These are phyloP conservation scores for Marisa cornuarietis DNA, from an alignment of 1,140 invertebrate species.

Conservation along the genomic window DNA sequence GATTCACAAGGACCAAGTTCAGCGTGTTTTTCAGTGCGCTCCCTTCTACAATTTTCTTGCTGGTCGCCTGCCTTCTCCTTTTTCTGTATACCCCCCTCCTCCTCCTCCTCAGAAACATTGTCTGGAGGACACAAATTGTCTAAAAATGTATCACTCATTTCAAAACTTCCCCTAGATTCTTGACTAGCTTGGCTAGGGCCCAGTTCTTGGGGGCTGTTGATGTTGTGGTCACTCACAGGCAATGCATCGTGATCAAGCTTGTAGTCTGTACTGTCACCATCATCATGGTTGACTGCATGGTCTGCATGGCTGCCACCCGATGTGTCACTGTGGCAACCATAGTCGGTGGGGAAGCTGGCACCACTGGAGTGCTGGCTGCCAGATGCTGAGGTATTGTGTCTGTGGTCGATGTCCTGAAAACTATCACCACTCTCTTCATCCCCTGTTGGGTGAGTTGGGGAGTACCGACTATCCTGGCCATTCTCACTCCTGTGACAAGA, in stretches of 20 bases:
- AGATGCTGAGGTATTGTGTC: not conserved
- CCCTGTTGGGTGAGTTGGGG: conserved; percentile 18
- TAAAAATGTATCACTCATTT: too few species aligned
- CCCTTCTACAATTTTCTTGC: not conserved
- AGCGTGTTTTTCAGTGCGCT: not conserved
- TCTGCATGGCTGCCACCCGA: too few species aligned
- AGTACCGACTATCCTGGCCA: not conserved
- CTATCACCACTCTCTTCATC: conserved; percentile 6
- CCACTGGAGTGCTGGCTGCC: not conserved
- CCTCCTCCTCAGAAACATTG: not conserved
- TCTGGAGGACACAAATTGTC: not conserved
- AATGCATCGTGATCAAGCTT: not conserved
- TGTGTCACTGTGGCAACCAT: too few species aligned
- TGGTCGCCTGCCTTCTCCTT: not conserved
- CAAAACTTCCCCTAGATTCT: not conserved
- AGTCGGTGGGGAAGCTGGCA: too few species aligned
- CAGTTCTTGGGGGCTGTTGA: not conserved
- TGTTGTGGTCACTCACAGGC: not conserved
- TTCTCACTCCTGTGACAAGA: not conserved
- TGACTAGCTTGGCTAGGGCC: conserved; percentile 8
- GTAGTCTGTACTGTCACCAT: not conserved
- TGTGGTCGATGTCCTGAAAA: conserved; percentile 1
- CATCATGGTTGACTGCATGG: too few species aligned
- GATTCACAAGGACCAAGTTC: not conserved
- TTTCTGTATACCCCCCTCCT: not conserved